These are phyloP conservation scores for Spondyliosoma cantharus DNA, from an alignment of 2,797 vertebrate genomes.

Conservation along the genomic window DNA sequence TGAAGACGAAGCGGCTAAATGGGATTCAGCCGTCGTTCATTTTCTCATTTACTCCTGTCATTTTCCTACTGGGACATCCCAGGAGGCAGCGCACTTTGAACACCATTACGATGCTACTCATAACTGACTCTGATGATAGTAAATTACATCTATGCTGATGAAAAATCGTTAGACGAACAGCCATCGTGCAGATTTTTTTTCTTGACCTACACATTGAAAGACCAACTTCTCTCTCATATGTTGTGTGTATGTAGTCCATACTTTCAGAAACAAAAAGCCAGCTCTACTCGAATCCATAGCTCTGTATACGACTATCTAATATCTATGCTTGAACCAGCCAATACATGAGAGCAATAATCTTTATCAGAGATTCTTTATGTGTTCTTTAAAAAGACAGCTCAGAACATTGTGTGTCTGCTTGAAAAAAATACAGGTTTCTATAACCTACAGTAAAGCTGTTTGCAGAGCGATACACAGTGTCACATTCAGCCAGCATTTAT, in stretches of 20 bases:
- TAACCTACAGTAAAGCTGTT: background rate
- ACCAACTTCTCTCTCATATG: background rate
- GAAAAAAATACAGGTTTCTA: background rate
- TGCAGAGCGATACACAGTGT: background rate
- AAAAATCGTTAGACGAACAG: background rate
- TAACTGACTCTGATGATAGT: background rate
- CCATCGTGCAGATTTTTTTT: background rate
- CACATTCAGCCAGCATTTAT: conserved; percentile 9
- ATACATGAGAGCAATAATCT: background rate
- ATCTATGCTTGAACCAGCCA: background rate
- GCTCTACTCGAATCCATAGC: too few species aligned
- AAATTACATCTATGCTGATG: background rate
- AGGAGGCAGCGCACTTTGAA: background rate
- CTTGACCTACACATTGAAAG: background rate
- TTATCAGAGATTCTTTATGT: background rate
- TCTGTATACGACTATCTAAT: too few species aligned
- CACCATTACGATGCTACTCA: background rate
- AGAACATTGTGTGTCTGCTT: background rate
- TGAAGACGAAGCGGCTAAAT: background rate
- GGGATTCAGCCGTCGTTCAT: background rate
- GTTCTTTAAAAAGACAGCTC: background rate
- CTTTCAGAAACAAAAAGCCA: background rate
- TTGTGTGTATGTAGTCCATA: background rate
- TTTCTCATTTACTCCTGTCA: background rate
- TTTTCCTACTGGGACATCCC: background rate